Conservation (phyloP, 2,888 invertebrate genomes). For the Chrysodeixis includens region DNA sequence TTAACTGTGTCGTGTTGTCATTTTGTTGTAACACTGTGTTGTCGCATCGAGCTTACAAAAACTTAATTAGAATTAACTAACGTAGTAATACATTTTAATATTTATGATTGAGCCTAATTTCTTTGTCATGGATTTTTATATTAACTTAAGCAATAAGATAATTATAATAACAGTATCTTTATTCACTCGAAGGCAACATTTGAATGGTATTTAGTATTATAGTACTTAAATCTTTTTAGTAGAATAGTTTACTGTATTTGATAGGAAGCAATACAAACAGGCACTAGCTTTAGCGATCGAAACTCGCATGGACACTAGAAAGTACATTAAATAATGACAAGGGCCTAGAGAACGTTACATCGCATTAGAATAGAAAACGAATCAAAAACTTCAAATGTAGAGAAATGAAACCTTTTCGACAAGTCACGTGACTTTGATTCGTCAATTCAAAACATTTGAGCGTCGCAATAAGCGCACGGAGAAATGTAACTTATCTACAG, state of each 20-base stretch:
- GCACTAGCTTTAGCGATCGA: not conserved
- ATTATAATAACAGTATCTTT: not conserved
- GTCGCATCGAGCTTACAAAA: conserved; percentile 26
- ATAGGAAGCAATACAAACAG: not conserved
- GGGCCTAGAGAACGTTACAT: not conserved
- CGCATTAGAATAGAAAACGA: too few relatives aligned
- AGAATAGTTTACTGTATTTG: conserved; percentile 2
- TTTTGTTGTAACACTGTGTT: conserved; percentile 35
- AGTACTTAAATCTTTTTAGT: not conserved
- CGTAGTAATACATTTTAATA: not conserved
- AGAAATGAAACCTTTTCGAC: too few relatives aligned
- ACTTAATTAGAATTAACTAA: not conserved
- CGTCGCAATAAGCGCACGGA: too few relatives aligned
- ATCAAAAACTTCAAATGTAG: too few relatives aligned
- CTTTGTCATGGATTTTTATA: conserved; percentile 5
- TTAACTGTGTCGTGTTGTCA: conserved; percentile 20
- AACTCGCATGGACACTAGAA: not conserved
- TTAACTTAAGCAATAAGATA: not conserved
- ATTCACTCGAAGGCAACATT: conserved; percentile 1
- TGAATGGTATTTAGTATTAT: not conserved
- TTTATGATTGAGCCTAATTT: not conserved
- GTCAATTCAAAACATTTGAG: too few relatives aligned
- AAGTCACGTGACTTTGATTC: too few relatives aligned
- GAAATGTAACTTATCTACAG: too few relatives aligned
- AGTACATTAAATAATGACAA: not conserved